phyloP scores from a whole-genome alignment of 2,888 invertebrate species.

The Lottia scabra region DNA sequence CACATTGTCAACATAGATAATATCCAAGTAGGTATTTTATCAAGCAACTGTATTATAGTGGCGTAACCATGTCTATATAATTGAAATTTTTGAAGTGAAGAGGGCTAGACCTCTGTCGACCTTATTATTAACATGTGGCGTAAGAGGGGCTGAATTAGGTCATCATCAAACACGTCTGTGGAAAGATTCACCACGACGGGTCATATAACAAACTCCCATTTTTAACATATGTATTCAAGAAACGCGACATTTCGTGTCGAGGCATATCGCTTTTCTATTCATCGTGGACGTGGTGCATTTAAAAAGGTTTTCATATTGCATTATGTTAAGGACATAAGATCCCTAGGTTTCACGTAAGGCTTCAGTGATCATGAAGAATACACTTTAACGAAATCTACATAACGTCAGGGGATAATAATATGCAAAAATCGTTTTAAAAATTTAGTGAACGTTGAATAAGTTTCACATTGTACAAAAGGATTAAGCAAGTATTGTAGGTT shows the following conservation, averaged over 20 bases:
- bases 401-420: background rate
- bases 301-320: conserved; percentile 1
- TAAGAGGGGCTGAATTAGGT: conserved; percentile 6
- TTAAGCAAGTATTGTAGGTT: too few relatives aligned
- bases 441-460: too few relatives aligned
- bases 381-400: background rate
- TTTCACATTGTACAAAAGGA: too few relatives aligned
- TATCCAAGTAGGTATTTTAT: too few relatives aligned
- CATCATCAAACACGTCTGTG: background rate
- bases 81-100: background rate
- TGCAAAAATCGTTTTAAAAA: too few relatives aligned
- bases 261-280: conserved; percentile 7
- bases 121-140: conserved; percentile 5
- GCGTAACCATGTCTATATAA: too few relatives aligned
- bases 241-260: conserved; percentile 6
- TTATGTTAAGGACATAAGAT: conserved; percentile 1
- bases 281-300: background rate
- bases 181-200: background rate
- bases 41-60: too few relatives aligned
- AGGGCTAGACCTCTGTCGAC: background rate
- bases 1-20: too few relatives aligned
- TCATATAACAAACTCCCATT: conserved; percentile 4
- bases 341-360: background rate
- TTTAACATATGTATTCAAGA: conserved; percentile 6
- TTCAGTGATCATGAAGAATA: background rate